Evolutionary conservation across 2,888 invertebrate genomes (phyloP), one percentile per base, ranked within the genome.

Genomic region (Mactromeris polynyma): DNA sequence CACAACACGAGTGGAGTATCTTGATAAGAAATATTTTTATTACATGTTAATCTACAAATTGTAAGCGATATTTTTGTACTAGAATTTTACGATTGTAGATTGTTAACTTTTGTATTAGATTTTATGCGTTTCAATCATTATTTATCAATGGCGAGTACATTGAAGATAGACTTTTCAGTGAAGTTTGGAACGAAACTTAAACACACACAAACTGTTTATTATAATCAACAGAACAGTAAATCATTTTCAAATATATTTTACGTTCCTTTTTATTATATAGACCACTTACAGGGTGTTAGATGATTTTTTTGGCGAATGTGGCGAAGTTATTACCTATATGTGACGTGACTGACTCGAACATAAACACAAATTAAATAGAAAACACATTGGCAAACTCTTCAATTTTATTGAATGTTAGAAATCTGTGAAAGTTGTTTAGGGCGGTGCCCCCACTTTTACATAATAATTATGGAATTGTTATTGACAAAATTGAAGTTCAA

Each of bases 51-150:
- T 73, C 73, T 73, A 73, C 36, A 73, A 73, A 73, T 36, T 73
- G 73, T 73, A 73, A 73, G 26, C 73, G 73, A 73, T 73, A 73
- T 73, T 73, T 73, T 73, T 73, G 33, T 73, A 33, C 73, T 4
- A 73, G 26, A 26, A 33, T 73, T 73, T 73, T 73, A 73, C 36
- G 14, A 19, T 36, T 73, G 14, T 4, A 36, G 73, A 73, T 36
- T 14, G 31, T 73, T 36, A 73, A 73, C 73, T 36, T 73, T 33
- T 73, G 19, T 19, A 73, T 73, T 36, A 73, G 36, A 36, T 73
- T 33, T 36, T 19, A 36, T 73, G 33, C 17, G 26, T 33, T 36
- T 4, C 58, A 73, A 36, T 73, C 73, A 33, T 73, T 33, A 7
- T 17, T 73, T 73, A 73, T 73, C 73, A 33, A 17, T 26, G 17